Percentiles rank a stretch among this genome's conserved stretches.
Evolutionary conservation across 1,140 invertebrate genomes (phyloP).

Genomic region (Halyomorpha halys): DNA sequence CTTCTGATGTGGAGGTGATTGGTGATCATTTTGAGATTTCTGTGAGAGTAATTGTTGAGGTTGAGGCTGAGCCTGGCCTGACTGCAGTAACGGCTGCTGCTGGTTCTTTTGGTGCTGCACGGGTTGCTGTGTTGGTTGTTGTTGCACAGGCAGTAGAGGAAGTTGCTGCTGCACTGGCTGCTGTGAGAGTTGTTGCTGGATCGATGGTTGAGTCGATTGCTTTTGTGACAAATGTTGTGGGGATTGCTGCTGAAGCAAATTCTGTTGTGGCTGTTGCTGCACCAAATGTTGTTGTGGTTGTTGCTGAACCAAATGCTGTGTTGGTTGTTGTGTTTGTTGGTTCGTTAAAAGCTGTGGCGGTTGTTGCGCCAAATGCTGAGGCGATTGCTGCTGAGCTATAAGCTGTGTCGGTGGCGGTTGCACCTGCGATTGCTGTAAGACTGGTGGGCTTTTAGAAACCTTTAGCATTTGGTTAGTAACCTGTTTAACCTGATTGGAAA

Average conservation of each 20-base stretch:
- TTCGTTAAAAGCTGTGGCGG: background rate
- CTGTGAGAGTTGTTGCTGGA: too few relatives aligned
- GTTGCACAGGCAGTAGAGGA: background rate
- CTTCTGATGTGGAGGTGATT: background rate
- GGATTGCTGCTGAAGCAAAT: too few relatives aligned
- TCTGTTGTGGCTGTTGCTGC: too few relatives aligned
- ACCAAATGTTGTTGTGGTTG: too few relatives aligned
- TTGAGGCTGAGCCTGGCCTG: background rate
- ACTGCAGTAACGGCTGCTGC: background rate
- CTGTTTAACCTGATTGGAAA: too few relatives aligned
- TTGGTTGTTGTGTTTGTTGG: background rate
- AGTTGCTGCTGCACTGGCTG: too few relatives aligned
- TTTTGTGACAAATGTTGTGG: too few relatives aligned
- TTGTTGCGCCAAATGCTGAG: background rate
- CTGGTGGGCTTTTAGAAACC: too few relatives aligned
- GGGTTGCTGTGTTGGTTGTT: background rate
- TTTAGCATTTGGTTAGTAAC: too few relatives aligned
- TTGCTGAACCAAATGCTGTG: background rate
- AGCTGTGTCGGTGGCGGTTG: background rate
- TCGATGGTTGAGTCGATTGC: too few relatives aligned
- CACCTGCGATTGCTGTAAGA: background rate
- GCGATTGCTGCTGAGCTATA: background rate
- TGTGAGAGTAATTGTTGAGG: background rate
- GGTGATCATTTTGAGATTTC: background rate
- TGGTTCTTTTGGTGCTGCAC: background rate